Conservation (phyloP, 2,888 invertebrate genomes). For the Leptinotarsa haldemani region DNA sequence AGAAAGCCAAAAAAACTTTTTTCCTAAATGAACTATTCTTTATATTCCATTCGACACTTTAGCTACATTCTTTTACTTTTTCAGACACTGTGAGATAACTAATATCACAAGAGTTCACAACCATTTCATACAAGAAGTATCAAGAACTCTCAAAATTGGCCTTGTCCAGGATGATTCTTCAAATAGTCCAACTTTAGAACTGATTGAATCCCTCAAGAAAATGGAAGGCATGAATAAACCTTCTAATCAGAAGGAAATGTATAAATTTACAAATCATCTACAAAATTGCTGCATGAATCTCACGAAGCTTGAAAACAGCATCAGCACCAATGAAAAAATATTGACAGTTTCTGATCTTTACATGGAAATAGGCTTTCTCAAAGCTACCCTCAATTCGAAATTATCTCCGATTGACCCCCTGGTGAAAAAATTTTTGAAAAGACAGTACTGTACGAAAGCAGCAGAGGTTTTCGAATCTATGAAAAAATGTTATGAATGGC, state of each 20-base stretch:
- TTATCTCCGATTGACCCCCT: slow-evolving; percentile 85
- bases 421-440: slow-evolving; percentile 80
- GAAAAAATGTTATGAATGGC: slow-evolving; percentile 70
- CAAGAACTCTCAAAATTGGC: neutral
- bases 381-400: slow-evolving; percentile 71
- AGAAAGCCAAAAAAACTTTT: too few relatives aligned
- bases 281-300: slow-evolving; percentile 35
- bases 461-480: slow-evolving; percentile 71
- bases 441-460: slow-evolving; percentile 77
- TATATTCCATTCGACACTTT: neutral
- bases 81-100: slow-evolving; percentile 3
- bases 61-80: neutral
- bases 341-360: slow-evolving; percentile 56
- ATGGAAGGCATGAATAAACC: slow-evolving; percentile 24
- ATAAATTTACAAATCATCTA: slow-evolving; percentile 45
- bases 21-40: too few relatives aligned
- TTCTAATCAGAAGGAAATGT: slow-evolving; percentile 40
- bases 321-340: slow-evolving; percentile 18
- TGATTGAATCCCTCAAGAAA: slow-evolving; percentile 34
- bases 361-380: slow-evolving; percentile 69
- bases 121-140: neutral
- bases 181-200: slow-evolving; percentile 40
- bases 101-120: neutral
- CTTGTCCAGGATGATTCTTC: slow-evolving; percentile 24
- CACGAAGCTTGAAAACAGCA: slow-evolving; percentile 19